phyloP scores from a whole-genome alignment of 2,797 vertebrate genomes.

The Oreochromis mossambicus region DNA sequence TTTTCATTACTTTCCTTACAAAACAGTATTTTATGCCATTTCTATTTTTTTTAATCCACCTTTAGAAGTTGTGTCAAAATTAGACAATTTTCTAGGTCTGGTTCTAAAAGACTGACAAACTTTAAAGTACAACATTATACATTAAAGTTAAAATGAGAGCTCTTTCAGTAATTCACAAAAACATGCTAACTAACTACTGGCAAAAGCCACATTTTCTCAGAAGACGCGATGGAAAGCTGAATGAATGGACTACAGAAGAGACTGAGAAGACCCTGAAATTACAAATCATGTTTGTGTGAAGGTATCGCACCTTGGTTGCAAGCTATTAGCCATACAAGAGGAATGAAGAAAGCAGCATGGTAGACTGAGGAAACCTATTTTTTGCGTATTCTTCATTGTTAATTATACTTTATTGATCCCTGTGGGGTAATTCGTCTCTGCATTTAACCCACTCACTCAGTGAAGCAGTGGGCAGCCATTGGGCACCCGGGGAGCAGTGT shows the following conservation, averaged over 20 bases:
- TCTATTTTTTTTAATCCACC: background rate
- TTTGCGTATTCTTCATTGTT: background rate
- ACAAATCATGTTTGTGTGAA: background rate
- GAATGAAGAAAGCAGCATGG: background rate
- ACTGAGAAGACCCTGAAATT: background rate
- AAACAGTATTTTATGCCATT: background rate
- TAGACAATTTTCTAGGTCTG: background rate
- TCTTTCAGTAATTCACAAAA: background rate
- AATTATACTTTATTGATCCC: too few relatives aligned
- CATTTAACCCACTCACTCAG: too few relatives aligned
- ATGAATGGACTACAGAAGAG: background rate
- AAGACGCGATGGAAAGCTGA: background rate
- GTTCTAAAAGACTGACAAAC: background rate
- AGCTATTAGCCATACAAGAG: background rate
- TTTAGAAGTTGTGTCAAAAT: background rate
- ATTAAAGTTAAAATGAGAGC: background rate
- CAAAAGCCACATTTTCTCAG: background rate
- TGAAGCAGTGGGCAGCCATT: too few relatives aligned
- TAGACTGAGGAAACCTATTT: background rate
- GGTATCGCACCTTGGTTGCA: background rate
- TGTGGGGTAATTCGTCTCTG: too few relatives aligned
- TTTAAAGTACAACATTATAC: background rate
- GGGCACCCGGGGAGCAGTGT: too few relatives aligned
- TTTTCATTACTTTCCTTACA: background rate
- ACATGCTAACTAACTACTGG: background rate